Evolutionary conservation across 2,888 invertebrate species (phyloP), one percentile per base, ranked within the genome.

Genomic region (Luperina nickerlii): DNA sequence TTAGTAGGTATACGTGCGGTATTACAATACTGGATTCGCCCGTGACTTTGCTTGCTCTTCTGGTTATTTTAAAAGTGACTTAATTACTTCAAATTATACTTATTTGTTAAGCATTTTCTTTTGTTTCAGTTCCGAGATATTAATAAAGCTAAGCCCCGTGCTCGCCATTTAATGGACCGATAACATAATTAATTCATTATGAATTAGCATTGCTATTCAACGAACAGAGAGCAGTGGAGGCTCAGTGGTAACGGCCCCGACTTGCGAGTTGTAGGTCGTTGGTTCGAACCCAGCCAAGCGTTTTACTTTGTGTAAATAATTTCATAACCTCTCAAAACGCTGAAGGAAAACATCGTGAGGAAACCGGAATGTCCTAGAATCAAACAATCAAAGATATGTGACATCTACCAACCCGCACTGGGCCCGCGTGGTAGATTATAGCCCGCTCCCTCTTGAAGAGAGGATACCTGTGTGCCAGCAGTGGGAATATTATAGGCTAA

Each of bases 21-120:
- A 76, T 81, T 68, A 78, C 66, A 70, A 60, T 63, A 82, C 78
- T 68, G 57, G 57, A 48, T 68, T 65, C 38, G 87, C 65, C 83
- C 80, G 54, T 88, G 85, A 87, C 83, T 82, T 83, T 54, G 65
- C 63, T 71, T 83, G 83, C 79, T 78, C 84, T 82, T 86, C 79
- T 84, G 76, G 82, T 82, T 65, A 48, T 42, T 42, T 38, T 51
- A 27, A 76, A 62, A 42, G 32, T 24, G 32, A 51, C 51, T 51
- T 51, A 32, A 70, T 24, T 54, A 24, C 15, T 32, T 18, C 9
- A 57, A 70, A 57, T 38, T 18, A 38, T 5, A n/a, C n/a, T n/a
- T n/a, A 15, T 54, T 32, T 32, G 24, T 24, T 32, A 32, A 32
- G 15, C 15, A 38, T 70, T 57, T 57, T 38, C 32, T 38, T 38